These are phyloP conservation scores for Antrozous pallidus DNA, from an alignment of 2,797 vertebrate species.

Conservation along the genomic window DNA sequence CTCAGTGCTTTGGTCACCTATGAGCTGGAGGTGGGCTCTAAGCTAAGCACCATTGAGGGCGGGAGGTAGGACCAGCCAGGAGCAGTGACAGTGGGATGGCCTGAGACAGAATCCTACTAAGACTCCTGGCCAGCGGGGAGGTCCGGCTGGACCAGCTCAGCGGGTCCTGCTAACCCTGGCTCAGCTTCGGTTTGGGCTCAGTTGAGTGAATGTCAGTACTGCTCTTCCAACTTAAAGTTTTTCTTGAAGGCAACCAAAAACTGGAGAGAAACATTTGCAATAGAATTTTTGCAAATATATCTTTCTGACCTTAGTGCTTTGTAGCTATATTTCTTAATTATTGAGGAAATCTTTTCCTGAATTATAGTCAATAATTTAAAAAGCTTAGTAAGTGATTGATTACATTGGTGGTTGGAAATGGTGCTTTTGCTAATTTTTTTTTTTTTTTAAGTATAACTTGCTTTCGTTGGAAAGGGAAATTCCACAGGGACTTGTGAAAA, in stretches of 20 bases:
- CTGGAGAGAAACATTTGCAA: not conserved
- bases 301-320: constrained; percentile 7
- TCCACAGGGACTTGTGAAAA: constrained; percentile 44
- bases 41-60: not conserved
- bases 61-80: not conserved
- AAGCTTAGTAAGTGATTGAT: constrained; percentile 16
- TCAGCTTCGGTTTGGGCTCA: not conserved
- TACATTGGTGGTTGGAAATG: not conserved
- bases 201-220: not conserved
- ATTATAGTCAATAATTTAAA: not conserved
- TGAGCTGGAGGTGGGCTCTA: not conserved
- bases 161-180: not conserved
- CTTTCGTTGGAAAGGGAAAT: not conserved
- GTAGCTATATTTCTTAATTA: not conserved
- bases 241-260: constrained; percentile 31
- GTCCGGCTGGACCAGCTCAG: not conserved
- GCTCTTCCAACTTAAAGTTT: constrained; percentile 1
- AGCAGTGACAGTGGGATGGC: not conserved
- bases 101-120: not conserved
- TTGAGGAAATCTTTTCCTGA: not conserved
- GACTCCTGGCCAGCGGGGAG: not conserved
- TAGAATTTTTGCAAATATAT: constrained; percentile 18
- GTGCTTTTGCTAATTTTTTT: not conserved
- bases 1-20: not conserved
- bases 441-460: not conserved